These are phyloP conservation scores for Cygnus buccinator DNA, from an alignment of 2,113 vertebrate genomes.

Conservation along the genomic window DNA sequence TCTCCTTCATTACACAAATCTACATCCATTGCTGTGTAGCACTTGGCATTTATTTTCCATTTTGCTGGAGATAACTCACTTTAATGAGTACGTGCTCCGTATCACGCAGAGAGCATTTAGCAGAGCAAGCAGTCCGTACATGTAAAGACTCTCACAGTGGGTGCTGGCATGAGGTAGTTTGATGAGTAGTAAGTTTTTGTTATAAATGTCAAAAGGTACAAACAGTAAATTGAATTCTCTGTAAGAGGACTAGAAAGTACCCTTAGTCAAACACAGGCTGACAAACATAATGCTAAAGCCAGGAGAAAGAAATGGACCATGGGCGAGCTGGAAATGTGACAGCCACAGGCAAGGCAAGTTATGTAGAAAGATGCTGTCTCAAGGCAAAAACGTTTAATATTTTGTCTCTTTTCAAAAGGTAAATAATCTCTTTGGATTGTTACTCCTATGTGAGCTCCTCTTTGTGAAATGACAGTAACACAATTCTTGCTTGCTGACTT, in stretches of 20 bases:
- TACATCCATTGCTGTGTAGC: neutral
- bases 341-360: neutral
- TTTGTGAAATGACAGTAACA: neutral
- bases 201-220: conserved; percentile 16
- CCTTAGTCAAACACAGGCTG: neutral
- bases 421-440: neutral
- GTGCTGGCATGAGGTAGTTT: neutral
- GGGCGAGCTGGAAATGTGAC: neutral
- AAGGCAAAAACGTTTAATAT: neutral
- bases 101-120: neutral
- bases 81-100: neutral
- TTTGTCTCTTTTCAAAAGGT: neutral
- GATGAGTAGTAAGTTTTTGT: conserved; percentile 8
- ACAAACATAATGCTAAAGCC: neutral
- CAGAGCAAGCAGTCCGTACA: neutral
- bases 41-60: neutral
- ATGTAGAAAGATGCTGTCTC: neutral
- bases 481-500: neutral
- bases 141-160: neutral
- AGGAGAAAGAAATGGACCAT: neutral
- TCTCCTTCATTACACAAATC: neutral
- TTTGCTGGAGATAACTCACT: neutral
- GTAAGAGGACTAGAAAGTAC: neutral
- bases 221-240: conserved; percentile 2
- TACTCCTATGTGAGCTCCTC: neutral